Evolutionary conservation across 35 echinoderm and acorn worm species (phyloP).

Genomic region (Anneissia japonica): DNA sequence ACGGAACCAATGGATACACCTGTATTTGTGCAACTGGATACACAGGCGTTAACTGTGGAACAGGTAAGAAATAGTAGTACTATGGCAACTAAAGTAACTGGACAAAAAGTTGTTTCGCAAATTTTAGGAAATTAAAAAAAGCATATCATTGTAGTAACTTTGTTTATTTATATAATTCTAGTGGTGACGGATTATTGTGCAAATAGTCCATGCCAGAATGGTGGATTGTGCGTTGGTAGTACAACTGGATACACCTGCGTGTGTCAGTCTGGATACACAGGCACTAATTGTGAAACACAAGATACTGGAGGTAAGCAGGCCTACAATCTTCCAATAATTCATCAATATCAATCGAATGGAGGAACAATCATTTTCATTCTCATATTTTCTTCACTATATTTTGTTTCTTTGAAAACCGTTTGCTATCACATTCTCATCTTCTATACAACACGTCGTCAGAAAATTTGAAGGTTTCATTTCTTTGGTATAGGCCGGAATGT

Average conservation of each 20-base stretch:
- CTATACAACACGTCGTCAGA: no score
- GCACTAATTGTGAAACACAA: conserved; percentile 57
- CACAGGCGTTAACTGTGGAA: conserved; percentile 22
- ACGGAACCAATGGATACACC: conserved; percentile 1
- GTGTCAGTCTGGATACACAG: conserved; percentile 46
- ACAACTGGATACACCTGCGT: conserved; percentile 49
- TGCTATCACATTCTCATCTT: no score
- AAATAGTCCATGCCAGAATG: conserved; percentile 55
- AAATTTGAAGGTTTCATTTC: no score
- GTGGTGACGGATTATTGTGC: conserved; percentile 47
- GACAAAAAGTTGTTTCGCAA: neutral
- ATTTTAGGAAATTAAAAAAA: neutral
- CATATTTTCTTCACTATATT: no score
- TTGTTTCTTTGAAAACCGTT: no score
- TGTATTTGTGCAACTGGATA: conserved; percentile 19
- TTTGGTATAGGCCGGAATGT: no score
- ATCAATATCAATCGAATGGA: no score
- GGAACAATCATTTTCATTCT: no score
- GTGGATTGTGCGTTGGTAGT: conserved; percentile 43
- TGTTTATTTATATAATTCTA: neutral
- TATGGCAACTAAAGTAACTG: neutral
- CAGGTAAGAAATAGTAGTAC: conserved; percentile 2
- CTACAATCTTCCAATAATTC: no score
- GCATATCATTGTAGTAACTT: neutral
- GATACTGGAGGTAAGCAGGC: no score